Percentiles rank a stretch among this genome's conserved stretches.
These are phyloP conservation scores for Plodia interpunctella DNA, from an alignment of 1,140 invertebrate genomes.

Conservation along the genomic window DNA sequence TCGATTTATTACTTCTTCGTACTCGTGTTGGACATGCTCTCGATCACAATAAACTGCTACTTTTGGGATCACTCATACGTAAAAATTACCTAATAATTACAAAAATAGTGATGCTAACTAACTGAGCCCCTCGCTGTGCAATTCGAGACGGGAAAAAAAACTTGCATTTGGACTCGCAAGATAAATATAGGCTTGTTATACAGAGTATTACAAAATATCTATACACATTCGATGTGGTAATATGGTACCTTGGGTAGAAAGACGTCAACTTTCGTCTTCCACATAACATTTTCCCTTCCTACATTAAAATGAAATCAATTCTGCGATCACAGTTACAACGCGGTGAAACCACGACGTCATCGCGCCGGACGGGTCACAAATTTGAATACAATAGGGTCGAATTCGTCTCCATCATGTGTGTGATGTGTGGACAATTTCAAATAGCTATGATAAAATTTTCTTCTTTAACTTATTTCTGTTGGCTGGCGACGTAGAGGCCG, in stretches of 20 bases:
- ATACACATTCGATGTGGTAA: no score
- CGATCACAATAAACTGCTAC: neutral
- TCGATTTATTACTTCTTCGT: constrained; percentile 2
- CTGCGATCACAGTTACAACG: neutral
- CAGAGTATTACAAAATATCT: no score
- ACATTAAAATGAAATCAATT: neutral
- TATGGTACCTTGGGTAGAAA: no score
- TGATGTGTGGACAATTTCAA: neutral
- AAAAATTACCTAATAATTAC: neutral
- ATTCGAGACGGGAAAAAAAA: no score
- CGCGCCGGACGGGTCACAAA: neutral
- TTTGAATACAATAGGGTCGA: neutral
- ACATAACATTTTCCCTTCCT: no score
- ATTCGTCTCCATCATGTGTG: neutral
- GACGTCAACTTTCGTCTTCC: no score
- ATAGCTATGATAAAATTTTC: neutral
- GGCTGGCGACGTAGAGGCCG: no score
- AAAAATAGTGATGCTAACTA: no score
- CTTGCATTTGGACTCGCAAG: no score
- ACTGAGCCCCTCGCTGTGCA: no score
- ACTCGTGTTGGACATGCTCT: constrained; percentile 4
- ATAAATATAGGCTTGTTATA: no score
- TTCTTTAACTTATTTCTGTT: neutral
- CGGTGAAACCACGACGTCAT: neutral
- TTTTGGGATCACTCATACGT: neutral